Evolutionary conservation across 1,140 invertebrate genomes (phyloP).

Genomic region (Monochamus saltuarius): DNA sequence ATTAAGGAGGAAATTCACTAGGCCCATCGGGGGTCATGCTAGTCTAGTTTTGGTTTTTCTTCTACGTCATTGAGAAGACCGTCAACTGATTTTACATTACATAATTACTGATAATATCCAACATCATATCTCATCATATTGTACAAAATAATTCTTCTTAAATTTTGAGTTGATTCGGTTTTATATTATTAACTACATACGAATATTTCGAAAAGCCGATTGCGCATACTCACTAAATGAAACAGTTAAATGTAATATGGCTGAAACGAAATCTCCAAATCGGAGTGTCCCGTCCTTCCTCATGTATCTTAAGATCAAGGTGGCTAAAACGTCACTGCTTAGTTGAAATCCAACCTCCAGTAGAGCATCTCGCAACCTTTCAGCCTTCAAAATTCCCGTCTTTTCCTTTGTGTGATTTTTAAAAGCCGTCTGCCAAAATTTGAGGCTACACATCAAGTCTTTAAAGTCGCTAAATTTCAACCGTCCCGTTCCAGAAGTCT

Average conservation of each 20-base stretch:
- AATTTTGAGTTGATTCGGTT: too few relatives aligned
- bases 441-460: conserved; percentile 88
- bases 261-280: conserved; percentile 90
- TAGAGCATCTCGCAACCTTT: conserved; percentile 80
- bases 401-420: conserved; percentile 89
- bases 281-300: conserved; percentile 90
- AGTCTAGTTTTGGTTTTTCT: too few relatives aligned
- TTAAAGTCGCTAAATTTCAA: conserved; percentile 87
- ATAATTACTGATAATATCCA: too few relatives aligned
- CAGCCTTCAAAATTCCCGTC: conserved; percentile 84
- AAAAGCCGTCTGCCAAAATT: conserved; percentile 88
- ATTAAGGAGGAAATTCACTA: too few relatives aligned
- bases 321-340: conserved; percentile 78
- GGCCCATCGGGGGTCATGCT: too few relatives aligned
- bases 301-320: conserved; percentile 85
- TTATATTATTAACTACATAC: too few relatives aligned
- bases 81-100: too few relatives aligned
- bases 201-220: background rate
- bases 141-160: too few relatives aligned
- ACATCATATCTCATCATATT: too few relatives aligned
- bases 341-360: conserved; percentile 86
- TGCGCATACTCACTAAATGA: conserved; percentile 73
- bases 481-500: conserved; percentile 78
- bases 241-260: conserved; percentile 83
- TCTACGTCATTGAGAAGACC: too few relatives aligned